Conservation (phyloP, 2,113 vertebrate species). For the Crotalus viridis region DNA sequence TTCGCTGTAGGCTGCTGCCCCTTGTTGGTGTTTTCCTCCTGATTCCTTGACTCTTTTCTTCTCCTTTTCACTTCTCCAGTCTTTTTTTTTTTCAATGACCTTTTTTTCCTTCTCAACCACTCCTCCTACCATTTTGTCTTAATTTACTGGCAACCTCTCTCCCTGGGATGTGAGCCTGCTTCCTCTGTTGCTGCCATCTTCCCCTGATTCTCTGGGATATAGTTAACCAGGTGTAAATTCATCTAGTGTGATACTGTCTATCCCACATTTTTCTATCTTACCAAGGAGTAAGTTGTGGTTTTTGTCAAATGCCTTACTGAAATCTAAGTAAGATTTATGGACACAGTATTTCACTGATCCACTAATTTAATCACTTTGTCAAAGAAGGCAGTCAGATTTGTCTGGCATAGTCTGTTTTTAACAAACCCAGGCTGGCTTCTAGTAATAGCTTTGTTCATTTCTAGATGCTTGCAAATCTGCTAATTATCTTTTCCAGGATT, state of each 20-base stretch:
- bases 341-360: background rate
- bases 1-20: too few relatives aligned
- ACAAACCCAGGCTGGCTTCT: background rate
- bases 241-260: background rate
- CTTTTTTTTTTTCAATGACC: too few relatives aligned
- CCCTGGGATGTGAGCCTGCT: too few relatives aligned
- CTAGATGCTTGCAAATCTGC: background rate
- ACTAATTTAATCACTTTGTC: background rate
- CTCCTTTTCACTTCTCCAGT: too few relatives aligned
- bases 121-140: too few relatives aligned
- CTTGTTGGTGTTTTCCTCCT: too few relatives aligned
- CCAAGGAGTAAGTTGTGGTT: background rate
- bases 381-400: background rate
- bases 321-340: background rate
- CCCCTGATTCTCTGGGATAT: too few relatives aligned
- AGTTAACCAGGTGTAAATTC: background rate
- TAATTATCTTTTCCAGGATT: background rate
- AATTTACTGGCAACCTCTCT: too few relatives aligned
- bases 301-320: background rate
- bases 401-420: background rate
- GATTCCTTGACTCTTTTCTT: too few relatives aligned
- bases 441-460: background rate
- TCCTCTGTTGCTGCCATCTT: too few relatives aligned
- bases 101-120: too few relatives aligned
- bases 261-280: background rate